phyloP scores from a whole-genome alignment of 2,888 invertebrate genomes.

The Apodemia hepburni region DNA sequence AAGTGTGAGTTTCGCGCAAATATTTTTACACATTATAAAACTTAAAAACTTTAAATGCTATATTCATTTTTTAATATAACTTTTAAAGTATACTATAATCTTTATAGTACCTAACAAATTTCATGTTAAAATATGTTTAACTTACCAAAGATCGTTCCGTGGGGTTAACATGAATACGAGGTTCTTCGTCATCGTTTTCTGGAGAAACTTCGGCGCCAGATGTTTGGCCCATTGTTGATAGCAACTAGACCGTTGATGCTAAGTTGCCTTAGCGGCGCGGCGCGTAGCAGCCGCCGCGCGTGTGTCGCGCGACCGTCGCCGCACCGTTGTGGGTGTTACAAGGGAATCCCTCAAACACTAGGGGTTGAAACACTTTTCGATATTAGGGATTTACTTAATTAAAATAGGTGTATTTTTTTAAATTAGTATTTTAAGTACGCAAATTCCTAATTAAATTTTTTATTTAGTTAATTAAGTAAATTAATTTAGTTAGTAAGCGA shows the following conservation, averaged over 20 bases:
- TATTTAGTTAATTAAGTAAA: no score
- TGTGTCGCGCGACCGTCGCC: constrained; percentile 69
- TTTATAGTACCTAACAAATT: no score
- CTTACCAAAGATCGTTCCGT: constrained; percentile 78
- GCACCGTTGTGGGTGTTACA: constrained; percentile 49
- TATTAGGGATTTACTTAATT: constrained; percentile 1
- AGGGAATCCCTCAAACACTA: constrained; percentile 38
- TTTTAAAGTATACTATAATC: no score
- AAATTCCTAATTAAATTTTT: no score
- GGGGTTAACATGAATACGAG: constrained; percentile 72
- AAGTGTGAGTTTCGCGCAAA: no score
- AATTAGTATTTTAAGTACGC: no score
- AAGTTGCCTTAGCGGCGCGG: constrained; percentile 46
- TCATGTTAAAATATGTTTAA: not conserved
- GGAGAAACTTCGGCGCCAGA: constrained; percentile 76
- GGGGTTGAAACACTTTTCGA: constrained; percentile 32
- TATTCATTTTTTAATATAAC: no score
- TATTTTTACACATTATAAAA: no score
- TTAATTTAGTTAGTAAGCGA: no score
- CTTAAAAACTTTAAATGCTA: no score
- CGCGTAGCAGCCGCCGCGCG: constrained; percentile 75
- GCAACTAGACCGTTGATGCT: constrained; percentile 25
- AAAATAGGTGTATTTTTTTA: no score
- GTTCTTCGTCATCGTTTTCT: constrained; percentile 73
- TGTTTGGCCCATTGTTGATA: constrained; percentile 73